phyloP scores from a whole-genome alignment of 2,113 vertebrate species.

The Echinops telfairi region DNA sequence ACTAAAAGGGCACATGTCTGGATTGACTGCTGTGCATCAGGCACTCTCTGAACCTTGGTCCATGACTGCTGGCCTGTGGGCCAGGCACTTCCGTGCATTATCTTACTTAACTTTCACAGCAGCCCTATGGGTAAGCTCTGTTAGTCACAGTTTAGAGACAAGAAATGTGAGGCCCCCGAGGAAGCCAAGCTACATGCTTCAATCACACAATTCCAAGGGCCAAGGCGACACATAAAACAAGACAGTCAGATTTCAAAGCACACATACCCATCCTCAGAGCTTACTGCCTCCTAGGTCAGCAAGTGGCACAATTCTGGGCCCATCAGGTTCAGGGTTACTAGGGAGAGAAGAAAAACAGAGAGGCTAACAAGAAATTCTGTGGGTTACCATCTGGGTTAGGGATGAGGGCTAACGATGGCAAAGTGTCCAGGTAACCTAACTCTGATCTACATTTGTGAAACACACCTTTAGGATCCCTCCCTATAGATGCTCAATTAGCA shows the following conservation, averaged over 20 bases:
- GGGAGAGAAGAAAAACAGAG: background rate
- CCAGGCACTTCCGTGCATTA: background rate
- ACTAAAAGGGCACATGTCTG: background rate
- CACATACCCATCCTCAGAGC: accelerated
- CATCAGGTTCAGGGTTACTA: background rate
- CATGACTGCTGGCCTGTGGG: background rate
- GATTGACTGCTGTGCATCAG: accelerated
- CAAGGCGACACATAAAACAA: background rate
- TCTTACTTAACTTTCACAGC: background rate
- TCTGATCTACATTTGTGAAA: background rate
- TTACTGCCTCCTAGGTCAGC: background rate
- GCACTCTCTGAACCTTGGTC: accelerated
- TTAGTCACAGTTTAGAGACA: background rate
- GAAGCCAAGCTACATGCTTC: background rate
- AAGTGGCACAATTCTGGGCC: background rate
- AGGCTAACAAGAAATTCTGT: background rate
- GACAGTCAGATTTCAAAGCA: background rate
- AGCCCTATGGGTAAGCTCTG: background rate
- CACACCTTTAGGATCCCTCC: background rate
- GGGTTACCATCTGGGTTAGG: background rate
- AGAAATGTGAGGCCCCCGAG: background rate
- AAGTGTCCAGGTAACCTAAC: background rate
- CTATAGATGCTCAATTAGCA: background rate
- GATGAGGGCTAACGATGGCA: background rate
- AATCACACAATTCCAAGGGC: background rate